Base-by-base conservation (phyloP, 2,797 vertebrate species). In the Lepus townsendii region DNA sequence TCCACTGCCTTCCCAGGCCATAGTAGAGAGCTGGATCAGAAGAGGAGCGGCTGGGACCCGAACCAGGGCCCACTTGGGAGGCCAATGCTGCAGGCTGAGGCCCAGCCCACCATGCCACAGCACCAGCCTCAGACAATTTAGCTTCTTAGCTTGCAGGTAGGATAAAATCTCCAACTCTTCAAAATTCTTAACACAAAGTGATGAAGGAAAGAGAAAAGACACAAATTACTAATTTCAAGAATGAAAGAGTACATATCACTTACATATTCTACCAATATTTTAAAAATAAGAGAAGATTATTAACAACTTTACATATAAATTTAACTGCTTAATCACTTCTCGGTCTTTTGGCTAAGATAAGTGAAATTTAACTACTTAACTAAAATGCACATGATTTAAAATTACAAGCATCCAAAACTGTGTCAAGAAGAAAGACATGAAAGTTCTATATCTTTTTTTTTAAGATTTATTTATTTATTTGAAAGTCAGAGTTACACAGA, bases 301-400 rank as follows among this genome's bases (percentile, higher is more conserved):
- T 50, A 73, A 62, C 65, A 63, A 47, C 7, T 47, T 47, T 47
- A 47, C 42, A 47, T 47, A 47, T 47, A 47, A 47, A 47, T 8
- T 47, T 47, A 47, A 47, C 42, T 47, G 9, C 42, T 47, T 47
- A 47, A 47, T 47, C 42, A 47, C 42, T 47, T 47, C 42, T 47
- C 8, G 42, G 42, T 8, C 42, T 47, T 47, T 47, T 47, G 42
- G 42, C 42, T 47, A 47, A 47, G 42, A 47, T 47, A 47, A 47
- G 42, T 47, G 42, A 9, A 47, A 47, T 47, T 47, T 47, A 63
- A 60, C 8, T 20, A n/a, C 60, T 54, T 84, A 85, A 24, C n/a
- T 52, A 71, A 92, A 78, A 77, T 72, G 26, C 35, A 79, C 26
- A 86, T 71, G 52, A 24, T 79, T 86, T 65, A 47, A 80, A 80